Evolutionary conservation across 2,113 vertebrate species (phyloP), one percentile per base, ranked within the genome.

Genomic region (Corythornis cristatus): DNA sequence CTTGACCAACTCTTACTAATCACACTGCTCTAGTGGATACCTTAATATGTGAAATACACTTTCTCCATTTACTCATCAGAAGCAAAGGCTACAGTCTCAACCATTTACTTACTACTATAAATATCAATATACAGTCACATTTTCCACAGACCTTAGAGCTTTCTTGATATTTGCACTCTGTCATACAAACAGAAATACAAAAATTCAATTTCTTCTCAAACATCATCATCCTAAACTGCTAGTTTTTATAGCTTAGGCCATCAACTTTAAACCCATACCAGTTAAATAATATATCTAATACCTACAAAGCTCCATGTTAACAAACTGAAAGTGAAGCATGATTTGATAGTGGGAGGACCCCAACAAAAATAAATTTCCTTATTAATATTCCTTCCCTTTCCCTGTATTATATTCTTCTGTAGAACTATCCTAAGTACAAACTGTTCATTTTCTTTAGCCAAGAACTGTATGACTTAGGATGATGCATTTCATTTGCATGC

Each of bases 1-100:
- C 46, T 45, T 66, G 51, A 58, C 16, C 58, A 61, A 8, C 20
- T 61, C 22, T 23, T 33, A 37, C n/a, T 31, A 26, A 79, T 21
- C 26, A 65, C 0, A 0, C 12, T 87, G 40, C 40, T 72, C 22
- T 48, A 64, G 7, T 20, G 15, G 6, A 40, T 57, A 68, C n/a
- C 43, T 75, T 67, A 43, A 67, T 43, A 33, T 3, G 5, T 26
- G 35, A 85, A 57, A 10, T 40, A 28, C 1, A 1, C 33, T 37
- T 91, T 28, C 8, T 85, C 45, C 19, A 57, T 29, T 15, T 60
- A 29, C n/a, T 79, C 3, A 79, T 26, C 13, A 51, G 45, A 77
- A 88, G 15, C 13, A 80, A 79, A 68, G 45, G 35, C 67, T 73
- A 76, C 18, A 58, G 42, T 43, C 45, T 74, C 51, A 86, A 72